Evolutionary conservation across 2,113 vertebrate species (phyloP).

Genomic region (Pituophis catenifer): DNA sequence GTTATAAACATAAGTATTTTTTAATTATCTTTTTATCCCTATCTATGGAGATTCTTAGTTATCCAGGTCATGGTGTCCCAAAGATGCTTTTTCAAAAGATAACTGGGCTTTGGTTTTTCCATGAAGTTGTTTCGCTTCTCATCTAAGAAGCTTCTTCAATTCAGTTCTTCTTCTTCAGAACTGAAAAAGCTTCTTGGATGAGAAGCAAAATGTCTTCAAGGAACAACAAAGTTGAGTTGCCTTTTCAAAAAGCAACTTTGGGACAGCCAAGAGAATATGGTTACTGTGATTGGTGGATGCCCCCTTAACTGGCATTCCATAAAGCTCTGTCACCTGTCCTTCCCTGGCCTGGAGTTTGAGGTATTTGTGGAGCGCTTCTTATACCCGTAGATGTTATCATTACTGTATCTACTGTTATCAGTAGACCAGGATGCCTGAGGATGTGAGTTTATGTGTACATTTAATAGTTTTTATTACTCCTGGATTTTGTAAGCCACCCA

Average conservation of each 20-base stretch:
- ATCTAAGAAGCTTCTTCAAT: not conserved
- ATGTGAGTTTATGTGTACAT: not conserved
- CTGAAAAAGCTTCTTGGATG: not conserved
- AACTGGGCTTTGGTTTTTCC: too few species aligned
- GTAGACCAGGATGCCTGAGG: not conserved
- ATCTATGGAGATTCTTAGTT: not conserved
- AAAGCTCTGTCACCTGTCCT: not conserved
- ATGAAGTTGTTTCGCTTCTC: too few species aligned
- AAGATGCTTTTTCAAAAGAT: too few species aligned
- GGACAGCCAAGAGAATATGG: not conserved
- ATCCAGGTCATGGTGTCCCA: too few species aligned
- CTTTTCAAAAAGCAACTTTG: not conserved
- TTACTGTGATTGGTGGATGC: not conserved
- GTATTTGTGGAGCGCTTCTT: not conserved
- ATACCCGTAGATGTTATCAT: not conserved
- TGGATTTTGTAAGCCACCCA: not conserved
- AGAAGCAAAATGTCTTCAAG: not conserved
- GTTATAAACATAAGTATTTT: not conserved
- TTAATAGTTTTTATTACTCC: not conserved
- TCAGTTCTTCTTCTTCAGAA: not conserved
- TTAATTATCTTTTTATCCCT: not conserved
- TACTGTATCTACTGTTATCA: too few species aligned
- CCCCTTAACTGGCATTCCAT: not conserved
- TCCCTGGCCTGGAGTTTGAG: not conserved
- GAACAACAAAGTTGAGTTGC: not conserved